A percentile compares a stretch with the other conserved stretches of the same genome.
Evolutionary conservation across 2,888 invertebrate genomes (phyloP).

Genomic region (Scrobipalpa costella): DNA sequence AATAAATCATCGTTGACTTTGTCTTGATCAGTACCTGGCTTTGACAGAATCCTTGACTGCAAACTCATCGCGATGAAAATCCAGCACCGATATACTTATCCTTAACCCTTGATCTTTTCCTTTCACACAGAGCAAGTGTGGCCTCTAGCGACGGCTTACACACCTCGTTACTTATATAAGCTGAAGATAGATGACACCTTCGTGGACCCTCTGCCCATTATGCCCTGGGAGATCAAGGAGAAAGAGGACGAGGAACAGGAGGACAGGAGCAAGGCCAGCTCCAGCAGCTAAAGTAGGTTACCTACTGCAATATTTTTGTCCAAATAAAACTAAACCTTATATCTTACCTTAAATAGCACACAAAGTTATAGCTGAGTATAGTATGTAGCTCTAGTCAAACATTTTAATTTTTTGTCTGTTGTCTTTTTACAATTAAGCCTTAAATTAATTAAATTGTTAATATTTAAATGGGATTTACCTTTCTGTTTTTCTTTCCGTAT

Average conservation of each 20-base stretch:
- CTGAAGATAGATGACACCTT: constrained; percentile 71
- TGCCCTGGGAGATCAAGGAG: constrained; percentile 71
- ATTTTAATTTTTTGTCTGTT: not conserved
- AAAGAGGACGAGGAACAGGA: constrained; percentile 55
- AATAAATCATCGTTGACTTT: too few relatives aligned
- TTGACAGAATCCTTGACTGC: too few relatives aligned
- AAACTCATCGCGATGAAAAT: too few relatives aligned
- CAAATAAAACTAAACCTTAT: too few relatives aligned
- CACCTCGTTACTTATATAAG: constrained; percentile 66
- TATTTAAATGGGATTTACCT: too few relatives aligned
- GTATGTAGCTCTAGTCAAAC: not conserved
- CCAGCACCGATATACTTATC: too few relatives aligned
- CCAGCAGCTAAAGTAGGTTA: constrained; percentile 54
- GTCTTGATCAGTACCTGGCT: too few relatives aligned
- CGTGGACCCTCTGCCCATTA: constrained; percentile 70
- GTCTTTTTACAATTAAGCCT: not conserved
- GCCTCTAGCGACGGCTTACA: constrained; percentile 70
- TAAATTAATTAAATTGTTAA: not conserved
- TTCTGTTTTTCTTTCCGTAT: too few relatives aligned
- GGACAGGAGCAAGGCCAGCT: constrained; percentile 52
- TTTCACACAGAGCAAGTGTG: constrained; percentile 60
- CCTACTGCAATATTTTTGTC: too few relatives aligned
- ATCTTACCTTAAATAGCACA: too few relatives aligned
- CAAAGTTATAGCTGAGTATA: too few relatives aligned
- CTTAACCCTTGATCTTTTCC: too few relatives aligned